These are phyloP conservation scores for Drosophila pseudotalamancana DNA, from an alignment of 2,888 invertebrate genomes.

Conservation along the genomic window DNA sequence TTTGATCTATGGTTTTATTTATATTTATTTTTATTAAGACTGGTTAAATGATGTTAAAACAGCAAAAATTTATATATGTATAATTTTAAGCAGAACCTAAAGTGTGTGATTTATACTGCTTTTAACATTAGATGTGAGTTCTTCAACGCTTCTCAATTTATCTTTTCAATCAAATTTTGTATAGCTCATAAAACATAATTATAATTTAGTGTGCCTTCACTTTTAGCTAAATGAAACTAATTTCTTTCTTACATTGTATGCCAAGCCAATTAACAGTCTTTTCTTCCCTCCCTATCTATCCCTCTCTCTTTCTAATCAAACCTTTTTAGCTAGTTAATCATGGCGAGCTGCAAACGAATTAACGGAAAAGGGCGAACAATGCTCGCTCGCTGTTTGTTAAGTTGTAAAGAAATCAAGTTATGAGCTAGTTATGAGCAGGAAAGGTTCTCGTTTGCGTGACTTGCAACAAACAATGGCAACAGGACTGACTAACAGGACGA, in stretches of 20 bases:
- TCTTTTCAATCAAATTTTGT: too few species aligned
- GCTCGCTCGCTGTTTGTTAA: conserved; percentile 36
- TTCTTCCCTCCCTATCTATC: too few species aligned
- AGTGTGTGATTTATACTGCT: too few species aligned
- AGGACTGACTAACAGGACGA: not conserved
- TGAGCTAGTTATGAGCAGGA: conserved; percentile 55
- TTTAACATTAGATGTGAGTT: too few species aligned
- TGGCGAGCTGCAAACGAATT: conserved; percentile 26
- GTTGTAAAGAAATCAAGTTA: conserved; percentile 56
- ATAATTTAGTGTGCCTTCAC: not conserved
- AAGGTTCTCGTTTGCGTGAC: conserved; percentile 48
- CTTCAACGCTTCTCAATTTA: too few species aligned
- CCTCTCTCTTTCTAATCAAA: too few species aligned
- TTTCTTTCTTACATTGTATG: not conserved
- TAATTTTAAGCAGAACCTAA: too few species aligned
- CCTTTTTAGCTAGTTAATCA: conserved; percentile 24
- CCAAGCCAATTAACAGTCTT: conserved; percentile 7
- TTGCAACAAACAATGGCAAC: conserved; percentile 57
- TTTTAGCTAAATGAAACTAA: conserved; percentile 1
- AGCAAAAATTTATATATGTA: too few species aligned
- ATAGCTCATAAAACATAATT: too few species aligned
- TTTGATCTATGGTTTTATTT: too few species aligned
- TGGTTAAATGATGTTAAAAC: too few species aligned
- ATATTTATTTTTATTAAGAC: too few species aligned
- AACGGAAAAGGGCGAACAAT: conserved; percentile 45